A percentile compares a stretch with the other conserved stretches of the same genome.
phyloP scores from a whole-genome alignment of 2,113 vertebrate species.

The Caranx melampygus region DNA sequence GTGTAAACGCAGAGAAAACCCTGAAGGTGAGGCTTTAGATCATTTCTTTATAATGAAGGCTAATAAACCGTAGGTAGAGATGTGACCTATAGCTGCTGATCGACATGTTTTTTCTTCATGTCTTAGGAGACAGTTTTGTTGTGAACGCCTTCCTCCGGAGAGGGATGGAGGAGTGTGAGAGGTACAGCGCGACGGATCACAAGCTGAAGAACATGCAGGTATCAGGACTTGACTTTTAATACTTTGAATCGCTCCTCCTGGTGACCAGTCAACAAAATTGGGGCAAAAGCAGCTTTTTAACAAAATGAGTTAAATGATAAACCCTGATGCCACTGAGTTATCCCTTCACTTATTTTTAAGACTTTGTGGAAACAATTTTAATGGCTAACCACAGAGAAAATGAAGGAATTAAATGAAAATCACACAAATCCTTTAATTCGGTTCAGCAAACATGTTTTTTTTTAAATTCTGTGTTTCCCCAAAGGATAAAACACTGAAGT shows the following conservation, averaged over 20 bases:
- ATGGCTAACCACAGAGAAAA: neutral
- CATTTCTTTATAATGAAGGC: neutral
- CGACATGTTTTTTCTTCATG: neutral
- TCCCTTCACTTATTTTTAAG: neutral
- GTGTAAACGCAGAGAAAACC: conserved; percentile 86
- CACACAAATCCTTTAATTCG: neutral
- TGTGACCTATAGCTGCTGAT: conserved; percentile 18
- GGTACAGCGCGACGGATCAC: conserved; percentile 75
- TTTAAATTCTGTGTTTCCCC: neutral
- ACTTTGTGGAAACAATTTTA: neutral
- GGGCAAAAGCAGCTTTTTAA: neutral
- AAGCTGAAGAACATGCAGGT: conserved; percentile 83
- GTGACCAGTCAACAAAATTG: neutral
- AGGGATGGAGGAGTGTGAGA: conserved; percentile 83
- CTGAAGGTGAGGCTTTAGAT: conserved; percentile 80
- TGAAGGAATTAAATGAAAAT: neutral
- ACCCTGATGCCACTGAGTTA: neutral
- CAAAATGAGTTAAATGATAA: neutral
- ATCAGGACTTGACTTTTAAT: conserved; percentile 14
- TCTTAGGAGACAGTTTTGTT: conserved; percentile 86
- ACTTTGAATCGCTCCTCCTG: neutral
- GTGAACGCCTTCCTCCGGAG: conserved; percentile 84
- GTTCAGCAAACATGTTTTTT: neutral
- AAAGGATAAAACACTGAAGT: neutral
- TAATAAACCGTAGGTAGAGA: neutral